A percentile compares a stretch with the other conserved stretches of the same genome.
These are phyloP conservation scores for Malacoctenus gilli DNA, from an alignment of 2,797 vertebrate species.

Conservation along the genomic window DNA sequence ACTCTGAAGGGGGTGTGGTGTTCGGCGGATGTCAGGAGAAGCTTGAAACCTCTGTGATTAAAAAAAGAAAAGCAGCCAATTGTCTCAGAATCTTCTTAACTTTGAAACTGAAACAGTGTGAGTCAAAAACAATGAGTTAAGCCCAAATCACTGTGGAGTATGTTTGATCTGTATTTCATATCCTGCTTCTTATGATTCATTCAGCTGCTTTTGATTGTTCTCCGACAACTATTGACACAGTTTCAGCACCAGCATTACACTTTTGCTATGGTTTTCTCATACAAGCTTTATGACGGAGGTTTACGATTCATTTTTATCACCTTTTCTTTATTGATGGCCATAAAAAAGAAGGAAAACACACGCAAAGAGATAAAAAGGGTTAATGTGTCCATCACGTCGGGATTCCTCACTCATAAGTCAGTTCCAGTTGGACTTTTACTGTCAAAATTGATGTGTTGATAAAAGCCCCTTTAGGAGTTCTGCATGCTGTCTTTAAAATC, in stretches of 20 bases:
- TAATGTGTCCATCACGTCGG: neutral
- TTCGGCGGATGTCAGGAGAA: constrained; percentile 5
- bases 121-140: neutral
- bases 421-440: constrained; percentile 11
- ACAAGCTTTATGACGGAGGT: neutral
- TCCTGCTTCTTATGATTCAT: no score
- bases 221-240: neutral
- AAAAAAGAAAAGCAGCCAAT: no score
- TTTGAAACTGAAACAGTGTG: neutral
- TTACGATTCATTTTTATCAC: neutral
- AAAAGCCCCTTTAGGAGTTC: neutral
- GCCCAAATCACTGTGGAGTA: neutral
- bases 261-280: neutral
- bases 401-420: neutral
- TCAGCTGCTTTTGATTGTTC: no score
- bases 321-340: neutral
- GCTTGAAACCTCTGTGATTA: constrained; percentile 1
- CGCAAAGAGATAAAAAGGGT: neutral
- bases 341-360: neutral
- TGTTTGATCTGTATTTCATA: neutral
- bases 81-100: no score
- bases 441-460: neutral
- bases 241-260: neutral
- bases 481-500: neutral
- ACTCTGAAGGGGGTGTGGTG: constrained; percentile 6